These are phyloP conservation scores for Amblyjoppa fuscipennis DNA, from an alignment of 2,888 invertebrate genomes.

Conservation along the genomic window DNA sequence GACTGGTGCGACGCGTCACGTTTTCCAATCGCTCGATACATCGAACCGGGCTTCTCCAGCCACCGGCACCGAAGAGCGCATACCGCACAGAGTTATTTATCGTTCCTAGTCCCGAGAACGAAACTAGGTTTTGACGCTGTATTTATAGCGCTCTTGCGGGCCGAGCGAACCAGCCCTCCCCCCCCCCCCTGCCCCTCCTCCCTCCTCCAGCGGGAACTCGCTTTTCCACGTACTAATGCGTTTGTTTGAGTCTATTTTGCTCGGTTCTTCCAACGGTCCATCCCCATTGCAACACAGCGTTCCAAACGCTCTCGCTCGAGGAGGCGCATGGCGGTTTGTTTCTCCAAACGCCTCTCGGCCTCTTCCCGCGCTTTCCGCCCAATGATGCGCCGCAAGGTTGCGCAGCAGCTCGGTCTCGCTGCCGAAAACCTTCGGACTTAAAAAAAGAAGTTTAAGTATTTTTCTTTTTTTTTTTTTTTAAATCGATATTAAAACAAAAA, in stretches of 20 bases:
- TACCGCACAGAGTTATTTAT: conserved; percentile 59
- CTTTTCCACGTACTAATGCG: conserved; percentile 55
- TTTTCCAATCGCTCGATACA: conserved; percentile 19
- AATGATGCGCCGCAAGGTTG: too few species aligned
- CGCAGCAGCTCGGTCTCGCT: too few species aligned
- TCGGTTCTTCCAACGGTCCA: conserved; percentile 8
- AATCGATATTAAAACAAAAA: too few species aligned
- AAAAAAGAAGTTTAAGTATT: too few species aligned
- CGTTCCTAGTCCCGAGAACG: conserved; percentile 51
- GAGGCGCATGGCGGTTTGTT: background rate
- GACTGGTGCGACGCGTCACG: background rate
- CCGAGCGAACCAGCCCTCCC: background rate
- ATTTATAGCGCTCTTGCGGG: conserved; percentile 60
- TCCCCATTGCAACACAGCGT: conserved; percentile 8
- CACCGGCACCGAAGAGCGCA: background rate
- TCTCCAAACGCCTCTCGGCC: background rate
- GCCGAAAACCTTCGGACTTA: too few species aligned
- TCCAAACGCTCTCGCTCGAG: background rate
- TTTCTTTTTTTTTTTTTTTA: too few species aligned
- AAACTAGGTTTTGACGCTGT: conserved; percentile 59
- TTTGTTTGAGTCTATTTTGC: conserved; percentile 56
- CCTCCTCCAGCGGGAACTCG: conserved; percentile 2
- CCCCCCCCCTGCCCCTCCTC: background rate
- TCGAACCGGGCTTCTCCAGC: background rate
- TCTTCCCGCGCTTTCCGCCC: background rate